Conservation (phyloP, 2,888 invertebrate species). For the Thysanoteuthis rhombus region DNA sequence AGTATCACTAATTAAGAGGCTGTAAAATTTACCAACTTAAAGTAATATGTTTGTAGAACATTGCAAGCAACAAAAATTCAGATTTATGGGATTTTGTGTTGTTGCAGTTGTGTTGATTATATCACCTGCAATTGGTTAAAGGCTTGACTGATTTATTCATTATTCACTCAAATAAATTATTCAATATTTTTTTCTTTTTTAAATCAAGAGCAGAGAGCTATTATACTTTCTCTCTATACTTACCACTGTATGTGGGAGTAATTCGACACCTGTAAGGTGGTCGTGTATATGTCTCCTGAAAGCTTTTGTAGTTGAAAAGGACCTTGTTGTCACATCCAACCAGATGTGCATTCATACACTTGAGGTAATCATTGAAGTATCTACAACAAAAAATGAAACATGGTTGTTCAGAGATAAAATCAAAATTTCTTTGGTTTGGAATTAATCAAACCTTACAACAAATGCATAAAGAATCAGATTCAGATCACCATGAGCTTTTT, state of each 20-base stretch:
- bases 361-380: constrained; percentile 28
- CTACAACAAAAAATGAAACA: not conserved
- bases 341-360: not conserved
- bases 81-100: not conserved
- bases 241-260: constrained; percentile 21
- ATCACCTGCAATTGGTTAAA: not conserved
- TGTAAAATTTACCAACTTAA: too few species aligned
- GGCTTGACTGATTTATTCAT: not conserved
- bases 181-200: not conserved
- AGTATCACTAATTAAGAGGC: too few species aligned
- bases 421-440: not conserved
- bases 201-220: too few species aligned
- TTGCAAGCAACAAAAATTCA: too few species aligned
- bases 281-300: constrained; percentile 21
- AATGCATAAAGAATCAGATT: too few species aligned
- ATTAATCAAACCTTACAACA: not conserved
- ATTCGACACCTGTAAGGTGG: constrained; percentile 27
- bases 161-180: not conserved
- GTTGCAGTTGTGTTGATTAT: not conserved
- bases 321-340: constrained; percentile 16
- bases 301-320: constrained; percentile 28
- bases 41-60: too few species aligned
- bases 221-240: not conserved
- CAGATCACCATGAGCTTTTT: too few species aligned
- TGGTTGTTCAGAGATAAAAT: not conserved